A percentile compares a stretch with the other conserved stretches of the same genome.
Evolutionary conservation across 2,797 vertebrate species (phyloP).

Genomic region (Buphagus erythrorhynchus): DNA sequence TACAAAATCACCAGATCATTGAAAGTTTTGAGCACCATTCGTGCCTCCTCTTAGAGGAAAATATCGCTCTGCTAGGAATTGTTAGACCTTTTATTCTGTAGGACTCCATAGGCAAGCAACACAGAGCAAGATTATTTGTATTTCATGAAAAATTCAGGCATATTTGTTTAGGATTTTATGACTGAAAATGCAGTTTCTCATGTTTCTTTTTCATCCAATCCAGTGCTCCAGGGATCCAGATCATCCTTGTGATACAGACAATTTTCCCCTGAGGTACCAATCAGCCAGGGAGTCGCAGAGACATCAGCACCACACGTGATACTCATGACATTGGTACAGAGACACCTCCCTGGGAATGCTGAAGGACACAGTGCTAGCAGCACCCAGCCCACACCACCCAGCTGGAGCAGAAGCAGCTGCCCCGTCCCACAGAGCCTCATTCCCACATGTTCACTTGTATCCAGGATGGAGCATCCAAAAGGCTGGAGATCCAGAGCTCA

Average conservation of each 20-base stretch:
- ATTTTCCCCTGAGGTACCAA: neutral
- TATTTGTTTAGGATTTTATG: neutral
- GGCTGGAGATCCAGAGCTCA: neutral
- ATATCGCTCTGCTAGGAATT: neutral
- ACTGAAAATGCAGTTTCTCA: neutral
- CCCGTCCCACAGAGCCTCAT: neutral
- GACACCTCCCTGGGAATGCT: neutral
- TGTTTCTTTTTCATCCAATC: neutral
- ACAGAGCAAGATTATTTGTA: neutral
- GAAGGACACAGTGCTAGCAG: neutral
- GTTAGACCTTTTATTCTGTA: neutral
- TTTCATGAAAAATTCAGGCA: neutral
- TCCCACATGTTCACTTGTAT: rapidly evolving
- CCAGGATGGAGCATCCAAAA: neutral
- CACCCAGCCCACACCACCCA: neutral
- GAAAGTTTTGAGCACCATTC: neutral
- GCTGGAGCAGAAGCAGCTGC: neutral
- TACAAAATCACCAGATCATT: neutral
- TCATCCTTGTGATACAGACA: neutral
- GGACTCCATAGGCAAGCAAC: neutral
- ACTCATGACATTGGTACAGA: neutral
- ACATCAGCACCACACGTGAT: neutral
- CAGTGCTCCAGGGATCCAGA: neutral
- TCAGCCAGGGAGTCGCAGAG: neutral
- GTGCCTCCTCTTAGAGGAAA: neutral